Evolutionary conservation across 2,888 invertebrate genomes (phyloP).

Genomic region (Lasioglossum leucozonium): DNA sequence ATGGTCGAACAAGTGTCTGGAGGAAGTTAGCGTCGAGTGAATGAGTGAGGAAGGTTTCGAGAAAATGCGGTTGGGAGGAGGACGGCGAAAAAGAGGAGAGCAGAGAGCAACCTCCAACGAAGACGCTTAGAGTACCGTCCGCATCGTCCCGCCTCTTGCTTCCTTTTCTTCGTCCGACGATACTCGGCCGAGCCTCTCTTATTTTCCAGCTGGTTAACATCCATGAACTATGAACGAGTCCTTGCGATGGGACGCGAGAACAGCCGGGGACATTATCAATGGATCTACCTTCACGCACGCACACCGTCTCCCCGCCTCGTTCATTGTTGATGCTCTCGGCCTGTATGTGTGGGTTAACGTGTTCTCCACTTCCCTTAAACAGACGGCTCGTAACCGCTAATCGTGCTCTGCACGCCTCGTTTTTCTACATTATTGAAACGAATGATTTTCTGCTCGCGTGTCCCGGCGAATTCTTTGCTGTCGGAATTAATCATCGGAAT

Average conservation of each 20-base stretch:
- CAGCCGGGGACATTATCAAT: constrained; percentile 75
- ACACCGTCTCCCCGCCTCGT: constrained; percentile 26
- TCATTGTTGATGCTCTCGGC: constrained; percentile 31
- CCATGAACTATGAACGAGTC: constrained; percentile 72
- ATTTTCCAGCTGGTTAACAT: constrained; percentile 75
- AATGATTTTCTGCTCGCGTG: constrained; percentile 38
- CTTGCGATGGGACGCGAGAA: constrained; percentile 68
- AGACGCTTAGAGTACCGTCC: constrained; percentile 41
- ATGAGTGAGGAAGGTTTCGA: not conserved
- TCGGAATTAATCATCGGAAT: constrained; percentile 23
- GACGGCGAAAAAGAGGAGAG: constrained; percentile 21
- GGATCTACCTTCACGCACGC: constrained; percentile 69
- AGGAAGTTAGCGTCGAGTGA: constrained; percentile 22
- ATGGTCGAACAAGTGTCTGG: not conserved
- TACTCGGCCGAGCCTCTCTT: constrained; percentile 60
- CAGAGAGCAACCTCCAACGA: constrained; percentile 47
- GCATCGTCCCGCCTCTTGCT: constrained; percentile 43
- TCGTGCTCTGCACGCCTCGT: constrained; percentile 36
- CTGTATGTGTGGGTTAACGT: constrained; percentile 52
- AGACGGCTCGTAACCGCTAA: constrained; percentile 46
- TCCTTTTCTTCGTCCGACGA: constrained; percentile 57
- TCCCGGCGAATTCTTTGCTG: not conserved
- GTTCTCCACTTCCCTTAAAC: constrained; percentile 59
- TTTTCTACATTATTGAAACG: constrained; percentile 61
- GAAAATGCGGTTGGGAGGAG: constrained; percentile 42